Evolutionary conservation across 30 jellyfish, hydroid and myxozoan species (phyloP), one percentile per base, ranked within the genome.

Genomic region (Catostylus mosaicus): DNA sequence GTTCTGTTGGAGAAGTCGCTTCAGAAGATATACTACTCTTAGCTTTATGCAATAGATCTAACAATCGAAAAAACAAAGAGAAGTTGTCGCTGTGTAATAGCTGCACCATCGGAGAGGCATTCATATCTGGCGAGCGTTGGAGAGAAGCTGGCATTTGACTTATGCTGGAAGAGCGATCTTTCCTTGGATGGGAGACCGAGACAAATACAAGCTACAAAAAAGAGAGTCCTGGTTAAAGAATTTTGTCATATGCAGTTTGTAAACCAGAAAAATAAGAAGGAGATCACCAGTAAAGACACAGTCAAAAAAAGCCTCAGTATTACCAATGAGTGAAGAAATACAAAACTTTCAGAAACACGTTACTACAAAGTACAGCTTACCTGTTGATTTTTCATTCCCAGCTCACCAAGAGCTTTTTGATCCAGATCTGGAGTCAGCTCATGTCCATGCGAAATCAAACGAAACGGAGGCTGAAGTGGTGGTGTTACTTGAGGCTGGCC

Each of bases 391-490:
- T 96, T 82, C 77, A 95, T 72, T 20, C 99, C 99, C 5, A 95
- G 82, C 24, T 95, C 99, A 11, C 92, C 95, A 16, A 95, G 92
- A 16, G 99, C 82, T 82, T 95, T 95, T 85, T 64, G 87, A 64
- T 95, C 99, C 34, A 95, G 83, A 69, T 95, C 99, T 31, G 94
- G 97, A 1, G 99, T 95, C 54, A 95, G 87, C 78, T 95, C 99
- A 60, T 89, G 99, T 2, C 99, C 99, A 64, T 95, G 99, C 3
- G 99, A 89, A 31, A 95, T 95, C 38, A 95, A 72, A 18, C 99
- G 97, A 62, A 95, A 88, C 19, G 99, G 99, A 40, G 99, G 97
- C 79, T 89, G 96, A 43, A 95, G 86, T 2, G 89, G 81, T 30
- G 93, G 91, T 19, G 83, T 56, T 12, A 33, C 37, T 45, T 79